Percentiles rank a stretch among this genome's conserved stretches.
phyloP scores from a whole-genome alignment of 2,888 invertebrate species.

The Bhutanitis thaidina region DNA sequence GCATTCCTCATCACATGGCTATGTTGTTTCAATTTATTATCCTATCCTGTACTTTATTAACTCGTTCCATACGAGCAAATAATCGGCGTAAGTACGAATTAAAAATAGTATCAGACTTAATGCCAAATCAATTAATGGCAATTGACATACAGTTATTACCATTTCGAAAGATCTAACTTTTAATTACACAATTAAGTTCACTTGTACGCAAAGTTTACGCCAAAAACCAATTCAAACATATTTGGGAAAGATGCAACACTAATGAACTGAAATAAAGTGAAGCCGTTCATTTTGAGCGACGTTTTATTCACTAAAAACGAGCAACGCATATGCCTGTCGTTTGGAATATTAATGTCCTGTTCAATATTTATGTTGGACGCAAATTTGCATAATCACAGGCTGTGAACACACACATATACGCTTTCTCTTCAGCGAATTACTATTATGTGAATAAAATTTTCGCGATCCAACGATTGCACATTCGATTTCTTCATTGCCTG shows the following conservation, averaged over 20 bases:
- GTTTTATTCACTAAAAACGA: slow-evolving; percentile 56
- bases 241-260: slow-evolving; percentile 25
- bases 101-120: no score
- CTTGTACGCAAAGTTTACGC: slow-evolving; percentile 9
- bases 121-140: not conserved
- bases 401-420: slow-evolving; percentile 55
- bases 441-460: slow-evolving; percentile 69
- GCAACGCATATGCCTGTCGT: slow-evolving; percentile 72
- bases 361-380: slow-evolving; percentile 77
- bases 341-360: slow-evolving; percentile 76
- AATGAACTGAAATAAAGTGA: slow-evolving; percentile 32
- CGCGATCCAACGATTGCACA: slow-evolving; percentile 33
- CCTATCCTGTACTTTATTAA: no score
- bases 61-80: no score
- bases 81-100: no score
- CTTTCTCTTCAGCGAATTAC: slow-evolving; percentile 51
- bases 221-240: slow-evolving; percentile 12
- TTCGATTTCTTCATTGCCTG: slow-evolving; percentile 17
- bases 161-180: slow-evolving; percentile 17
- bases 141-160: slow-evolving; percentile 9
- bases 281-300: slow-evolving; percentile 36
- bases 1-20: no score
- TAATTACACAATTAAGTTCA: slow-evolving; percentile 17
- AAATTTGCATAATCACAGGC: slow-evolving; percentile 78
- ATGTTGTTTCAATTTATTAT: no score